Base-by-base conservation (phyloP, 1,140 invertebrate species). In the Euglossa dilemma region DNA sequence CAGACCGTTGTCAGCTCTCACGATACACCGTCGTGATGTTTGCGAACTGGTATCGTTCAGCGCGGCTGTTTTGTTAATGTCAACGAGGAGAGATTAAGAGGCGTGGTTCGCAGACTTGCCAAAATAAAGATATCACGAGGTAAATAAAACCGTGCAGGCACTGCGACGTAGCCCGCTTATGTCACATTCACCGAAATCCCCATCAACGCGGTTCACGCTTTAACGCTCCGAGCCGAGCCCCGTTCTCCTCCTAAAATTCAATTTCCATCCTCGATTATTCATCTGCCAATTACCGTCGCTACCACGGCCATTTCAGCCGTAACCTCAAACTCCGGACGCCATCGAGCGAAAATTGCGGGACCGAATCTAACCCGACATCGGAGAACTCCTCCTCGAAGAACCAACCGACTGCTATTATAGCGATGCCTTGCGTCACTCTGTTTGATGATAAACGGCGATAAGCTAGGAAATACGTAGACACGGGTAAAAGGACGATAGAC, bases 21-120 rank as follows among this genome's bases (percentile, higher is more conserved):
- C 57, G 83, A 47, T 56, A 50, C 43, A 80, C 72, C 61, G 43
- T 36, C 61, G 43, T 36, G 72, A 59, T 78, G 63, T 87, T 87
- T 81, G 84, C 83, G 11, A 59, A 63, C 67, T 61, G 84, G 28
- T 80, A 77, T 66, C 76, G 61, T 85, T 70, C 64, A 11, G 71
- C 28, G 59, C 56, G 56, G 1, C 43, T 36, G 74, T 87, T 83
- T 87, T 83, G 83, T 85, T 76, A 83, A 64, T 64, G 70, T 79
- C 74, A 82, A 61, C 84, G 61, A 57, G 64, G 14, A 50, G 66
- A 85, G 84, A 87, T 87, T 87, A 83, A 75, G 70, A 83, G 80
- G 85, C 59, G 84, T 66, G 84, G 84, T 83, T 71, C 73, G 66
- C 54, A 9, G 69, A 73, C 71, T 82, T 59, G 74, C 61, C 63